These are phyloP conservation scores for Disparrhopalites patrizii DNA, from an alignment of 2,888 invertebrate species.

Conservation along the genomic window DNA sequence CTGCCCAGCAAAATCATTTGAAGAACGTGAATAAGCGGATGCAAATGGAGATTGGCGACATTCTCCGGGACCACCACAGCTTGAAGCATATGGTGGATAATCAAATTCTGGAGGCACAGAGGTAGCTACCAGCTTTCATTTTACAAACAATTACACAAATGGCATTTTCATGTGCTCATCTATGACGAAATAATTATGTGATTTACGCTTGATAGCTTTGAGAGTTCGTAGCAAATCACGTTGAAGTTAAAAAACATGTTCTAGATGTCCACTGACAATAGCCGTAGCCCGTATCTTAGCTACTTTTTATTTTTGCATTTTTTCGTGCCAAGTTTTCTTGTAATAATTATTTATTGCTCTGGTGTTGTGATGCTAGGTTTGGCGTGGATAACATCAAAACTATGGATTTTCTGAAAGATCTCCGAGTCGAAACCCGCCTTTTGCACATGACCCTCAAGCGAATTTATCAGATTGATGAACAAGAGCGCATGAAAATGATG, in stretches of 20 bases:
- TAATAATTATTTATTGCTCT: too few species aligned
- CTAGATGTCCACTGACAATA: too few species aligned
- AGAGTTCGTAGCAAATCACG: too few species aligned
- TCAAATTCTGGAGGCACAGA: conserved; percentile 19
- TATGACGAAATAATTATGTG: too few species aligned
- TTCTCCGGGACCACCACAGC: background rate
- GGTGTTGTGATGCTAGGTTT: conserved; percentile 6
- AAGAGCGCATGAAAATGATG: conserved; percentile 32
- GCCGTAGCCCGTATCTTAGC: too few species aligned
- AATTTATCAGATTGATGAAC: conserved; percentile 20
- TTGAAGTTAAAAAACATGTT: too few species aligned
- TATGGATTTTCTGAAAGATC: conserved; percentile 12
- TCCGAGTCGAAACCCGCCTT: conserved; percentile 32
- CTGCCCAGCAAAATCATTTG: conserved; percentile 30
- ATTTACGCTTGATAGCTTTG: too few species aligned
- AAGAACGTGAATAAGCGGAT: conserved; percentile 16
- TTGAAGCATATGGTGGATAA: conserved; percentile 24
- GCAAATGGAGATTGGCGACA: conserved; percentile 23
- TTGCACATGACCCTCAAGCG: conserved; percentile 34
- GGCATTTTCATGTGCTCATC: too few species aligned
- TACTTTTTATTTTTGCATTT: too few species aligned
- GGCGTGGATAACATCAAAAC: conserved; percentile 16
- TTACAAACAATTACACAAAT: too few species aligned
- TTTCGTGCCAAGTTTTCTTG: too few species aligned
- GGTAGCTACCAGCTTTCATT: background rate